phyloP scores from a whole-genome alignment of 2,797 vertebrate genomes.

The Adelosebastes latens region DNA sequence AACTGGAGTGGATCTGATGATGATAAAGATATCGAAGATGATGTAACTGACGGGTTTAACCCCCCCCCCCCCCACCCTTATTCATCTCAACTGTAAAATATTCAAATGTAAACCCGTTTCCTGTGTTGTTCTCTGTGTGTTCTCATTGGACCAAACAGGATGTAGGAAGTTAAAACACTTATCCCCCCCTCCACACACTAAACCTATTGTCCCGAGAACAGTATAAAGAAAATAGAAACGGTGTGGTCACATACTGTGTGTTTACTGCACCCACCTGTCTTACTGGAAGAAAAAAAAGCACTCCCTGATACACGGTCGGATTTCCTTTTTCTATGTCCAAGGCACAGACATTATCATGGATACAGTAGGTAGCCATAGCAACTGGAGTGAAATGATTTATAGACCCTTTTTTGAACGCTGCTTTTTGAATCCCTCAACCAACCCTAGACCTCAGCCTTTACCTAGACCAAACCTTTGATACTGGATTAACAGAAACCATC shows the following conservation, averaged over 20 bases:
- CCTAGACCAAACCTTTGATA: conserved; percentile 50
- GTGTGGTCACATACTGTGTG: conserved; percentile 46
- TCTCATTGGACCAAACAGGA: conserved; percentile 60
- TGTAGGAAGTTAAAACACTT: conserved; percentile 57
- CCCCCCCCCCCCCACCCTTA: neutral
- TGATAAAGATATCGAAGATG: conserved; percentile 41
- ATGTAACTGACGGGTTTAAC: conserved; percentile 32
- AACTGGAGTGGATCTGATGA: conserved; percentile 58
- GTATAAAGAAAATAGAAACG: conserved; percentile 37
- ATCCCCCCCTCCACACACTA: neutral
- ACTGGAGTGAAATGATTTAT: conserved; percentile 47
- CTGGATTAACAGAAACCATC: conserved; percentile 37
- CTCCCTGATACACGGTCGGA: conserved; percentile 24
- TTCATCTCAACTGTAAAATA: conserved; percentile 67
- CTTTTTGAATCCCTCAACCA: conserved; percentile 54
- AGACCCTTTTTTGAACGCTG: conserved; percentile 51
- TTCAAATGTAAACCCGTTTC: conserved; percentile 59
- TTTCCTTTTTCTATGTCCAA: conserved; percentile 68
- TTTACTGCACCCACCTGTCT: conserved; percentile 64
- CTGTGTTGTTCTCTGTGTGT: conserved; percentile 59
- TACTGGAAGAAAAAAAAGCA: conserved; percentile 64
- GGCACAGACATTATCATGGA: conserved; percentile 84
- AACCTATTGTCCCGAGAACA: conserved; percentile 47
- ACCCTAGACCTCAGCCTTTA: conserved; percentile 56
- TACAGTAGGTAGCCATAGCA: conserved; percentile 42